A percentile compares a stretch with the other conserved stretches of the same genome.
Evolutionary conservation across 1,140 invertebrate species (phyloP).

Genomic region (Drosophila repleta): DNA sequence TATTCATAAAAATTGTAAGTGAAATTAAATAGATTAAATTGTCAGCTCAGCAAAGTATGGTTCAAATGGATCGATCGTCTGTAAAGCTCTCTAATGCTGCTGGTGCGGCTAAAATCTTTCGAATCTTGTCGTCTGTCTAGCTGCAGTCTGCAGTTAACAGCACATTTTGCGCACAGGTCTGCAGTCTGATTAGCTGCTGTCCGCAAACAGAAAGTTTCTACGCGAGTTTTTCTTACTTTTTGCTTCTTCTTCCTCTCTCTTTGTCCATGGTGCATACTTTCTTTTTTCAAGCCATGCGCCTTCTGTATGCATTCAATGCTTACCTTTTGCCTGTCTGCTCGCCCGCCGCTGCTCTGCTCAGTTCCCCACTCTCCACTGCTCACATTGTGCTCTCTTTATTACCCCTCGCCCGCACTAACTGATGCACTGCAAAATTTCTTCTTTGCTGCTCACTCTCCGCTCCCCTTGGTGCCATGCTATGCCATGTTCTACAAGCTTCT

Average conservation of each 20-base stretch:
- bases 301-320: constrained; percentile 33
- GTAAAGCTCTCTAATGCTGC: neutral
- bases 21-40: too few relatives aligned
- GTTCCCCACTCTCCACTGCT: too few relatives aligned
- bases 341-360: neutral
- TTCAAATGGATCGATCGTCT: too few relatives aligned
- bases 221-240: constrained; percentile 21
- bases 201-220: constrained; percentile 59
- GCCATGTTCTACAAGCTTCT: too few relatives aligned
- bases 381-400: neutral
- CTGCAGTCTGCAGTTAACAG: constrained; percentile 20
- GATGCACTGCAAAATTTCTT: neutral
- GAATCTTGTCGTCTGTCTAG: constrained; percentile 2
- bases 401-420: too few relatives aligned
- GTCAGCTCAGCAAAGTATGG: too few relatives aligned
- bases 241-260: neutral
- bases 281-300: constrained; percentile 60
- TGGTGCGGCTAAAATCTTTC: constrained; percentile 1
- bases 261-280: constrained; percentile 44
- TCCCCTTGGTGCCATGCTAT: neutral
- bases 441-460: neutral
- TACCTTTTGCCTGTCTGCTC: neutral
- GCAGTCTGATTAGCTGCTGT: constrained; percentile 18
- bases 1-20: too few relatives aligned
- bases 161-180: constrained; percentile 3